Conservation (phyloP, 2,797 vertebrate species). For the Argentina silus region DNA sequence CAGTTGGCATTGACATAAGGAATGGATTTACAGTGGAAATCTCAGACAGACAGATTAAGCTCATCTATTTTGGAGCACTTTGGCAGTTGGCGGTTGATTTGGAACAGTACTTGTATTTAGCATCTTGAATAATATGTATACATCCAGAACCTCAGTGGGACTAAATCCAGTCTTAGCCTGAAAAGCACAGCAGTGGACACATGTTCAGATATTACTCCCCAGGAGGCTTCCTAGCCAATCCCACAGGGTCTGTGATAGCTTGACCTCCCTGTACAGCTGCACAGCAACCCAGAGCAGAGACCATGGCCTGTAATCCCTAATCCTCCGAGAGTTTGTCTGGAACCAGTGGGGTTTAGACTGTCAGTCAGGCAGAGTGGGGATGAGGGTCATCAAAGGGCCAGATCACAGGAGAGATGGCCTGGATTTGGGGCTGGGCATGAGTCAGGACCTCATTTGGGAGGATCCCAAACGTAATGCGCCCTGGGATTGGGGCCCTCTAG, state of each 20-base stretch:
- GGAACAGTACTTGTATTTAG: neutral
- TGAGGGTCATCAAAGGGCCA: neutral
- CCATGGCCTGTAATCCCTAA: constrained; percentile 16
- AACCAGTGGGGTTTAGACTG: constrained; percentile 23
- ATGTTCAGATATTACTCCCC: constrained; percentile 1
- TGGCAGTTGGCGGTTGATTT: neutral
- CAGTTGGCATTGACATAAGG: neutral
- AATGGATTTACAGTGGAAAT: neutral
- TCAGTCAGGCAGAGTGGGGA: constrained; percentile 14
- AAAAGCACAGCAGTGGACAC: constrained; percentile 14
- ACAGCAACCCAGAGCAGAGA: constrained; percentile 2
- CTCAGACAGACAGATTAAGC: neutral
- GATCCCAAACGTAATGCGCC: neutral
- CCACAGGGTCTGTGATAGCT: neutral
- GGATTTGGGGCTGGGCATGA: neutral
- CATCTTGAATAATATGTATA: neutral
- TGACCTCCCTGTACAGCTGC: neutral
- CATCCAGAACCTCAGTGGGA: neutral
- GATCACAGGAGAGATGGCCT: neutral
- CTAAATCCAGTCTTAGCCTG: constrained; percentile 20
- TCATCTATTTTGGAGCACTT: neutral
- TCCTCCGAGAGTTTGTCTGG: constrained; percentile 24
- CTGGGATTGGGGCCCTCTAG: neutral
- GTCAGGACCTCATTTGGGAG: neutral
- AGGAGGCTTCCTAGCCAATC: neutral